These are phyloP conservation scores for Gadus chalcogrammus DNA, from an alignment of 2,113 vertebrate genomes.

Conservation along the genomic window DNA sequence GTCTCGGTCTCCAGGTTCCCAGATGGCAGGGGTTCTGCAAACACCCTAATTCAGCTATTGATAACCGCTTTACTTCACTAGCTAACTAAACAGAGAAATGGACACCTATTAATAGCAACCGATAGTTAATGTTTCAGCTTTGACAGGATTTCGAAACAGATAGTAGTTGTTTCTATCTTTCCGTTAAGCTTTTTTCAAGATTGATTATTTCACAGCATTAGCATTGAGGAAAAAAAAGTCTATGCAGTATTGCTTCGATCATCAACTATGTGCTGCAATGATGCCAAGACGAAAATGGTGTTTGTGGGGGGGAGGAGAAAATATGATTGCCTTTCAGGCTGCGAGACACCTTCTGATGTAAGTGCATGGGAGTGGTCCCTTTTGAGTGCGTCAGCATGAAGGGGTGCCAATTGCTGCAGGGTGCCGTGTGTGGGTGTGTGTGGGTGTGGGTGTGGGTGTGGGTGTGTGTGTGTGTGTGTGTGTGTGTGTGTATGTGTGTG, in stretches of 20 bases:
- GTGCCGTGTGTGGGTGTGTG: conserved; percentile 21
- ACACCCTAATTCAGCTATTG: no score
- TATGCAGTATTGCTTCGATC: neutral
- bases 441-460: conserved; percentile 26
- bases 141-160: no score
- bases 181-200: no score
- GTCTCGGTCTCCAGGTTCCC: conserved; percentile 29
- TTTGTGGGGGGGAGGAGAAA: conserved; percentile 8
- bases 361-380: conserved; percentile 39
- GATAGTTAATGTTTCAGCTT: no score
- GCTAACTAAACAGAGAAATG: no score
- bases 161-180: no score
- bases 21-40: conserved; percentile 50
- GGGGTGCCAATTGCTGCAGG: conserved; percentile 46
- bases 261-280: neutral
- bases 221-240: no score
- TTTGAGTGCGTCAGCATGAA: conserved; percentile 28
- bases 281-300: neutral
- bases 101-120: no score
- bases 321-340: conserved; percentile 16
- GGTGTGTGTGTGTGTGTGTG: conserved; percentile 18
- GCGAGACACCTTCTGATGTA: conserved; percentile 29
- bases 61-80: no score
- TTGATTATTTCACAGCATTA: no score
- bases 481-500: neutral